These are phyloP conservation scores for Gorsachius magnificus DNA, from an alignment of 2,797 vertebrate species.

Conservation along the genomic window DNA sequence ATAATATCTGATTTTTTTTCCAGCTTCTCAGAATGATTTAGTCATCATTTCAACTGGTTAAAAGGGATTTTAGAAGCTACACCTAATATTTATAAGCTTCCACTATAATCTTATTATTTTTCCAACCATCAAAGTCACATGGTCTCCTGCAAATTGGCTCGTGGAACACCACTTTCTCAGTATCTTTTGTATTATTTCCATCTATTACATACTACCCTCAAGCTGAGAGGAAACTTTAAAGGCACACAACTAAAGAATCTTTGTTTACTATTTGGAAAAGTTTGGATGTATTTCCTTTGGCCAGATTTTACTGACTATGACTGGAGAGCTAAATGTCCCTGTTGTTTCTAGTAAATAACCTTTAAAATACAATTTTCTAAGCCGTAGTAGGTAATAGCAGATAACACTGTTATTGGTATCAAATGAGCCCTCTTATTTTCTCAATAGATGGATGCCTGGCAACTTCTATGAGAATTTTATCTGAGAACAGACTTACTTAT, in stretches of 20 bases:
- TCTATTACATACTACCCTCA: background rate
- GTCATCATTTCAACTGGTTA: background rate
- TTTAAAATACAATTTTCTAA: slow-evolving; percentile 40
- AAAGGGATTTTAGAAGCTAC: background rate
- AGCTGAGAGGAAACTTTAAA: slow-evolving; percentile 37
- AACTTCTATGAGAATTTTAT: background rate
- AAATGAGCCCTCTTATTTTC: slow-evolving; percentile 3
- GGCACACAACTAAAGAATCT: background rate
- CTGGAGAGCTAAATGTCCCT: background rate
- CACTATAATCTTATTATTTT: slow-evolving; percentile 10
- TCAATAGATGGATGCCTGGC: background rate
- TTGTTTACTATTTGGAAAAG: slow-evolving; percentile 48
- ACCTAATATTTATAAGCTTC: background rate
- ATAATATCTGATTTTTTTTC: background rate
- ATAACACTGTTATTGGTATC: slow-evolving; percentile 12
- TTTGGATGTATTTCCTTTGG: slow-evolving; percentile 16
- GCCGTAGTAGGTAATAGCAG: background rate
- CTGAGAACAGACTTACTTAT: slow-evolving; percentile 14
- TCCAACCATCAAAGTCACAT: background rate
- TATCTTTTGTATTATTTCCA: slow-evolving; percentile 26
- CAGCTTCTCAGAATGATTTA: background rate
- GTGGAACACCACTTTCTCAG: background rate
- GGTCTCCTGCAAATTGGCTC: background rate
- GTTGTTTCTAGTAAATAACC: slow-evolving; percentile 12
- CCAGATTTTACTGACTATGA: background rate